phyloP scores from a whole-genome alignment of 1,140 invertebrate genomes.

The Megalopta genalis region DNA sequence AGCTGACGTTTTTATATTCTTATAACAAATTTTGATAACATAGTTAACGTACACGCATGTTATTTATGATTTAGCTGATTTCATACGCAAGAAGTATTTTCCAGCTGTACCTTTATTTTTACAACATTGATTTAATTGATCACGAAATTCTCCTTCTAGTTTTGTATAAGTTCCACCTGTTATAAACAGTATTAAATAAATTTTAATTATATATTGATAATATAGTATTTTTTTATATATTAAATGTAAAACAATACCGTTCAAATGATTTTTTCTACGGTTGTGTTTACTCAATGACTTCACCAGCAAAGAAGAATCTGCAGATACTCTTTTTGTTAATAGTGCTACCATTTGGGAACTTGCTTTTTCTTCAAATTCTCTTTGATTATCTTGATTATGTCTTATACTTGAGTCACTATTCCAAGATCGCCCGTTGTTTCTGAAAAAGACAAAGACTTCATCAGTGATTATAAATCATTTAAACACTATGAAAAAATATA shows the following conservation, averaged over 20 bases:
- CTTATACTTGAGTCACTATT: conserved; percentile 86
- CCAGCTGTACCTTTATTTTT: conserved; percentile 69
- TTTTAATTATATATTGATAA: conserved; percentile 5
- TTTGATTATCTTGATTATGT: conserved; percentile 91
- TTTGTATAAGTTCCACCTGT: conserved; percentile 86
- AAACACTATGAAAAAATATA: not conserved
- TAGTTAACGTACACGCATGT: not conserved
- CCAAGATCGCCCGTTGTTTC: conserved; percentile 83
- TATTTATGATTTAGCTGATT: conserved; percentile 44
- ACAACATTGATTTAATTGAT: conserved; percentile 75
- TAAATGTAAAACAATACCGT: conserved; percentile 58
- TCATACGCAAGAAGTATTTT: conserved; percentile 53
- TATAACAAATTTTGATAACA: too few species aligned
- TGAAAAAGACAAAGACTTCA: conserved; percentile 40
- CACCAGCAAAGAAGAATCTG: conserved; percentile 61
- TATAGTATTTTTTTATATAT: conserved; percentile 25
- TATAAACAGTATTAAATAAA: conserved; percentile 43
- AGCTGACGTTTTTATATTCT: not conserved
- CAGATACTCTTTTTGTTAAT: conserved; percentile 80
- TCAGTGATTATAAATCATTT: conserved; percentile 13
- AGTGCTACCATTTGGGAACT: conserved; percentile 85
- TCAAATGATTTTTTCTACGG: conserved; percentile 68
- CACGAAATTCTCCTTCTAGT: conserved; percentile 87
- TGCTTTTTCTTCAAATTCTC: conserved; percentile 89
- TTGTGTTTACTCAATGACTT: conserved; percentile 64